A percentile compares a stretch with the other conserved stretches of the same genome.
Evolutionary conservation across 2,888 invertebrate species (phyloP).

Genomic region (Timandra comae): DNA sequence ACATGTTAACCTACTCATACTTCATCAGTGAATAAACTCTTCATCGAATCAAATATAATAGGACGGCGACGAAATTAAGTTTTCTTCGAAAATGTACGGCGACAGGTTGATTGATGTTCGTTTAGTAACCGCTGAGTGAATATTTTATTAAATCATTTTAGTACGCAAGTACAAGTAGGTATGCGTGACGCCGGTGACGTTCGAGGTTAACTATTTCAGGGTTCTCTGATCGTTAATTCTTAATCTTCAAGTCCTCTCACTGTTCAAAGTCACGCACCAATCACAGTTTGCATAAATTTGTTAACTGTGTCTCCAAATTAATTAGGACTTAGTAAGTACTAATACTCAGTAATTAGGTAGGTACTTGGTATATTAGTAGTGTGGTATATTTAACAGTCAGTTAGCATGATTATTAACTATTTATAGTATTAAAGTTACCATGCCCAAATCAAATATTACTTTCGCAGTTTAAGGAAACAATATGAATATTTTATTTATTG

Average conservation of each 20-base stretch:
- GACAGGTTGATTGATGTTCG: conserved; percentile 64
- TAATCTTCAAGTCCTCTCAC: conserved; percentile 50
- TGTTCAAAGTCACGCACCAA: conserved; percentile 48
- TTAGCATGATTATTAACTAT: conserved; percentile 2
- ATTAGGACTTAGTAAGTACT: conserved; percentile 2
- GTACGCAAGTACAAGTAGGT: conserved; percentile 32
- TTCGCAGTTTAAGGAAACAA: conserved; percentile 20
- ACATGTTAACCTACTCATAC: no score
- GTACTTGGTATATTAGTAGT: no score
- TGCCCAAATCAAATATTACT: background rate
- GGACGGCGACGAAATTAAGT: conserved; percentile 52
- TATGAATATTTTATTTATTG: conserved; percentile 44
- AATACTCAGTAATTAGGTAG: no score
- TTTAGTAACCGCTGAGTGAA: conserved; percentile 60
- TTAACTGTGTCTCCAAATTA: conserved; percentile 12
- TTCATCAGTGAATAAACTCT: conserved; percentile 28
- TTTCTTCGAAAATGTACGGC: conserved; percentile 58
- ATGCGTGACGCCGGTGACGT: conserved; percentile 57
- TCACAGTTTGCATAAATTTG: conserved; percentile 37
- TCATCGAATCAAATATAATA: conserved; percentile 32
- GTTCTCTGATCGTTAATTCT: conserved; percentile 52
- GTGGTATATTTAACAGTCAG: background rate
- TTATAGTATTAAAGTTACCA: conserved; percentile 9
- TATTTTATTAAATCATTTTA: conserved; percentile 56
- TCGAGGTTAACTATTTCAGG: conserved; percentile 61